These are phyloP conservation scores for Argopecten irradians DNA, from an alignment of 1,140 invertebrate genomes.

Conservation along the genomic window DNA sequence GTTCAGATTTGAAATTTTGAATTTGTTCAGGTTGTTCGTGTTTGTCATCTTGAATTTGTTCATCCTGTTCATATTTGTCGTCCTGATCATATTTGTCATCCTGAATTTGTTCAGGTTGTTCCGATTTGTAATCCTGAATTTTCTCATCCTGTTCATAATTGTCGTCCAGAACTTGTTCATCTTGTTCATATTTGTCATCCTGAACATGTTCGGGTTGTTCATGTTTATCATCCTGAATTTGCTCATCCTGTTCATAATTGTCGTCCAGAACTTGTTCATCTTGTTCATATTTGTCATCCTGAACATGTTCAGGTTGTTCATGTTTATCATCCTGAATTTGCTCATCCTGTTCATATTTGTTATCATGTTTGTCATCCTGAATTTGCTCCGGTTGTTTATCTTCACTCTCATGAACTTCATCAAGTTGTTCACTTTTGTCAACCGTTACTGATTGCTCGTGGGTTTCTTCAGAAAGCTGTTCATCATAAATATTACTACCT, in stretches of 20 bases:
- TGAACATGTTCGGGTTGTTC: not conserved
- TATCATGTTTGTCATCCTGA: not conserved
- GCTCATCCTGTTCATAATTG: not conserved
- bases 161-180: not conserved
- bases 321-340: not conserved
- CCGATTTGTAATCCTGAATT: not conserved
- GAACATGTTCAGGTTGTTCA: not conserved
- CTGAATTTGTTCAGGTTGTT: slow-evolving; percentile 7
- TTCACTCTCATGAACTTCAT: not conserved
- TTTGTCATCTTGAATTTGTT: not conserved
- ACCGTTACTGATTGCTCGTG: not conserved
- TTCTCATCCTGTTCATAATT: not conserved
- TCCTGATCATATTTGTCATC: not conserved
- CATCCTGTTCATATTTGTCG: not conserved
- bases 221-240: not conserved
- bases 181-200: not conserved
- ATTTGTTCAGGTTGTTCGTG: not conserved
- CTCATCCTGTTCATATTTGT: not conserved
- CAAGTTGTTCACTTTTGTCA: not conserved
- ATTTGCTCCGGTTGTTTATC: not conserved
- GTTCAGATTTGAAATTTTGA: not conserved
- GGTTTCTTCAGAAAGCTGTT: not conserved
- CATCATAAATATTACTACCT: not conserved
- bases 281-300: not conserved
- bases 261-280: not conserved